A percentile compares a stretch with the other conserved stretches of the same genome.
These are phyloP conservation scores for Alentia gelatinosa DNA, from an alignment of 2,888 invertebrate genomes.

Conservation along the genomic window DNA sequence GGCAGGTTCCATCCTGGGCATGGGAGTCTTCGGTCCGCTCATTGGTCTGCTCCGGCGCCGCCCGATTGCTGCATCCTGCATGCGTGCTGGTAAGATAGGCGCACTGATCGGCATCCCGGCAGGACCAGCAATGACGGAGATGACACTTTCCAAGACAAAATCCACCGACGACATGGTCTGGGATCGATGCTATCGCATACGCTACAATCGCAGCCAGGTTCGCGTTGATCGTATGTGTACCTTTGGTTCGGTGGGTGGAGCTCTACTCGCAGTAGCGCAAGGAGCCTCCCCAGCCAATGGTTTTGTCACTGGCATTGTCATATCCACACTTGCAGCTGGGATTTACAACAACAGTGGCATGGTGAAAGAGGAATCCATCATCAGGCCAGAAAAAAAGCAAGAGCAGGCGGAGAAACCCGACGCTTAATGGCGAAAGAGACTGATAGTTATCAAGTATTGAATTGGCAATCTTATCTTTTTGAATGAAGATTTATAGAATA, in stretches of 20 bases:
- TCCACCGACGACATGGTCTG: conserved; percentile 65
- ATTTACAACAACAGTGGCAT: conserved; percentile 49
- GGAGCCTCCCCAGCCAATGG: conserved; percentile 22
- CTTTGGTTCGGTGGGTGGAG: conserved; percentile 44
- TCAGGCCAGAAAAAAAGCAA: not conserved
- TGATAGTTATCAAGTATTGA: not conserved
- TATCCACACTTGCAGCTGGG: conserved; percentile 28
- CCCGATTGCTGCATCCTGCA: not conserved
- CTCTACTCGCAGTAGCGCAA: not conserved
- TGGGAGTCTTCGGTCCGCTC: conserved; percentile 54
- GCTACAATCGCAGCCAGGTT: conserved; percentile 56
- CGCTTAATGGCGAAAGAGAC: not conserved
- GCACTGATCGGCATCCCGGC: conserved; percentile 58
- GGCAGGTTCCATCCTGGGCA: conserved; percentile 57
- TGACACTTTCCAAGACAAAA: conserved; percentile 68
- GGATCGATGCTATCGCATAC: conserved; percentile 65
- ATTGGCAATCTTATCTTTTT: not conserved
- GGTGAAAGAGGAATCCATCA: not conserved
- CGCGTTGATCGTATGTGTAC: conserved; percentile 50
- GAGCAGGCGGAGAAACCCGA: not conserved
- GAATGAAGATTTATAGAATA: too few relatives aligned
- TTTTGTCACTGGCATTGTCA: not conserved
- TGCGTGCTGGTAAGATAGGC: conserved; percentile 47
- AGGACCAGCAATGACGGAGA: conserved; percentile 68
- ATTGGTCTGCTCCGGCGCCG: conserved; percentile 40